Evolutionary conservation across 2,888 invertebrate genomes (phyloP).

Genomic region (Ennomos erosarius): DNA sequence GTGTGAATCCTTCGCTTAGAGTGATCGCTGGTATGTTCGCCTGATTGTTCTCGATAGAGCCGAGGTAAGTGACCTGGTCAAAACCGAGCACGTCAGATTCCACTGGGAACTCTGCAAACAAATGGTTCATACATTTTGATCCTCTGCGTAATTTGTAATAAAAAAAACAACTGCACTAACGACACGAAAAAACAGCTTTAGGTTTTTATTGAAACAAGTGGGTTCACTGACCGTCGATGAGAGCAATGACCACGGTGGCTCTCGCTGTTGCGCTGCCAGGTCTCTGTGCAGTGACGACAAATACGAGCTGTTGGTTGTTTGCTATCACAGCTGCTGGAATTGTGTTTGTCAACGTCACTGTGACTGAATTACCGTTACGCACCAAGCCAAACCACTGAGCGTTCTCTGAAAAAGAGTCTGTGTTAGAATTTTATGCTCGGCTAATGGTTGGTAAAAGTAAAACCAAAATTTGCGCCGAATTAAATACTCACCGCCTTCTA

Average conservation of each 20-base stretch:
- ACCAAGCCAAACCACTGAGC: constrained; percentile 32
- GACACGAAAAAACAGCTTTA: too few species aligned
- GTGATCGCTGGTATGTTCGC: constrained; percentile 39
- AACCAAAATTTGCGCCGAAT: not conserved
- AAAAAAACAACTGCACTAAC: too few species aligned
- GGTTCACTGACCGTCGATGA: constrained; percentile 27
- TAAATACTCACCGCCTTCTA: constrained; percentile 46
- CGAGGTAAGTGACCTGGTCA: constrained; percentile 41
- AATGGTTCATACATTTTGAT: too few species aligned
- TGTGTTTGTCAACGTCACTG: constrained; percentile 27
- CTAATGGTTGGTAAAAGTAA: too few species aligned
- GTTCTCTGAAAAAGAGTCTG: constrained; percentile 10
- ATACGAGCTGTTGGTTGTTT: constrained; percentile 44
- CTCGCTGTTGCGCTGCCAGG: constrained; percentile 37
- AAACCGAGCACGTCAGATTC: constrained; percentile 36
- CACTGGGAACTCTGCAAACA: constrained; percentile 11
- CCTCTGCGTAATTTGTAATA: constrained; percentile 18
- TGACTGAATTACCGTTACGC: constrained; percentile 31
- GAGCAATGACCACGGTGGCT: constrained; percentile 40
- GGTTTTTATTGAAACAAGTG: too few species aligned
- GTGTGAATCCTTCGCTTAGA: constrained; percentile 45
- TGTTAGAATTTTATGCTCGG: too few species aligned
- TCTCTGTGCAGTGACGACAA: constrained; percentile 41
- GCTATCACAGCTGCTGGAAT: constrained; percentile 44
- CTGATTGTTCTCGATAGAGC: constrained; percentile 35